phyloP scores from a whole-genome alignment of 1,140 invertebrate genomes.

The Meloidogyne hapla region DNA sequence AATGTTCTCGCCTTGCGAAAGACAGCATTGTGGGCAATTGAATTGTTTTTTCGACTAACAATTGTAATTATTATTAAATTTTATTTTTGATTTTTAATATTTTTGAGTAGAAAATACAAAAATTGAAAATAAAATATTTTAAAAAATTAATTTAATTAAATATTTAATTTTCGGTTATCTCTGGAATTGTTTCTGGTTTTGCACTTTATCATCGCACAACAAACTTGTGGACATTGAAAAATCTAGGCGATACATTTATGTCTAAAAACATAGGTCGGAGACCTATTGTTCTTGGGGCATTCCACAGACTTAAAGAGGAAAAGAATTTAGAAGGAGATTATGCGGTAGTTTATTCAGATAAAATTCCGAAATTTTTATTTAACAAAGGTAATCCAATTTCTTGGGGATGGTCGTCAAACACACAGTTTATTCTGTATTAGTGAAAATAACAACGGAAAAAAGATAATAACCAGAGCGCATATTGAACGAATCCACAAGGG shows the following conservation, averaged over 20 bases:
- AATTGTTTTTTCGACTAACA: neutral
- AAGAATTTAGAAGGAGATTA: constrained; percentile 58
- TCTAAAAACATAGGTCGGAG: constrained; percentile 52
- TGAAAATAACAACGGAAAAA: constrained; percentile 34
- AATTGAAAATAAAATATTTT: too few relatives aligned
- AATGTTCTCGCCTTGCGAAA: too few relatives aligned
- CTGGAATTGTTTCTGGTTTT: constrained; percentile 42
- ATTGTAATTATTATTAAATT: neutral
- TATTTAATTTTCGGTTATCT: too few relatives aligned
- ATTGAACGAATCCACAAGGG: constrained; percentile 57
- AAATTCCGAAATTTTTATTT: constrained; percentile 14
- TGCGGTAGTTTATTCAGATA: constrained; percentile 42
- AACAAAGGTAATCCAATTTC: constrained; percentile 58
- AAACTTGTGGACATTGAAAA: constrained; percentile 62
- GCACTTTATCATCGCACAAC: constrained; percentile 62
- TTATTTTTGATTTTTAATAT: too few relatives aligned
- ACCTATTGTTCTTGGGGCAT: constrained; percentile 58
- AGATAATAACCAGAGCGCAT: constrained; percentile 35
- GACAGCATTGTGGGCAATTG: too few relatives aligned
- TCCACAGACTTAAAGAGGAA: constrained; percentile 51
- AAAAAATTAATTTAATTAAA: too few relatives aligned
- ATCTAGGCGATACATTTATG: constrained; percentile 57
- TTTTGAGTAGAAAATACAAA: too few relatives aligned
- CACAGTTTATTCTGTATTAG: constrained; percentile 52
- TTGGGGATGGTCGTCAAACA: constrained; percentile 46